A percentile compares a stretch with the other conserved stretches of the same genome.
phyloP scores from a whole-genome alignment of 2,797 vertebrate species.

The Strix occidentalis region DNA sequence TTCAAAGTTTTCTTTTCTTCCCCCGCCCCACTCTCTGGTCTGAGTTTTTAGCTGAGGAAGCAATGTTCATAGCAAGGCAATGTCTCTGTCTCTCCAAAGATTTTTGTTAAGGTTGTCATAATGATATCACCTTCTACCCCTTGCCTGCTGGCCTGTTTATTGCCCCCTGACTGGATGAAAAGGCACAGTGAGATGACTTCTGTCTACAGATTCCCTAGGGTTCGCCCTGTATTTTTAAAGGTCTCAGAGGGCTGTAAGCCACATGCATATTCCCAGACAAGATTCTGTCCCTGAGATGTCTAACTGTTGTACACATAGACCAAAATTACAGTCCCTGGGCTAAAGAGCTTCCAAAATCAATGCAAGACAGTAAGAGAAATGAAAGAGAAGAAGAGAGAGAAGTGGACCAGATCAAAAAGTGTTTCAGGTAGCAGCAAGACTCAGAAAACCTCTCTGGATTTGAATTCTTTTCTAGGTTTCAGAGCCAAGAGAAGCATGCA shows the following conservation, averaged over 20 bases:
- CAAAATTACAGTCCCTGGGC: background rate
- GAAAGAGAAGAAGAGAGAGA: background rate
- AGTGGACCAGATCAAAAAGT: background rate
- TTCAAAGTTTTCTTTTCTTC: background rate
- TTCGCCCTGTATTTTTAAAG: background rate
- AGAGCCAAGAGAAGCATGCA: background rate
- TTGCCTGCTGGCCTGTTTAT: background rate
- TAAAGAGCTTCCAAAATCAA: background rate
- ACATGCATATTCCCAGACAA: background rate
- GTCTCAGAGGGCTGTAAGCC: background rate
- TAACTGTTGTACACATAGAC: background rate
- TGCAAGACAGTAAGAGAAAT: background rate
- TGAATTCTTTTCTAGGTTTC: background rate
- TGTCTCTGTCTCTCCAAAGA: background rate
- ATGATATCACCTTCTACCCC: background rate
- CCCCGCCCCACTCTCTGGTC: background rate
- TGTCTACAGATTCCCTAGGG: background rate
- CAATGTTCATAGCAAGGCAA: background rate
- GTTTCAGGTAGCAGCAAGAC: background rate
- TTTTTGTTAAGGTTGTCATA: background rate
- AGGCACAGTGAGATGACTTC: background rate
- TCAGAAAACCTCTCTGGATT: background rate
- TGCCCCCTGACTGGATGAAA: background rate
- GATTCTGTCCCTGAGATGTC: background rate
- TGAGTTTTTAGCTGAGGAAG: background rate